These are phyloP conservation scores for Morbakka virulenta DNA, from an alignment of 30 jellyfish, hydroid and myxozoan genomes.

Conservation along the genomic window DNA sequence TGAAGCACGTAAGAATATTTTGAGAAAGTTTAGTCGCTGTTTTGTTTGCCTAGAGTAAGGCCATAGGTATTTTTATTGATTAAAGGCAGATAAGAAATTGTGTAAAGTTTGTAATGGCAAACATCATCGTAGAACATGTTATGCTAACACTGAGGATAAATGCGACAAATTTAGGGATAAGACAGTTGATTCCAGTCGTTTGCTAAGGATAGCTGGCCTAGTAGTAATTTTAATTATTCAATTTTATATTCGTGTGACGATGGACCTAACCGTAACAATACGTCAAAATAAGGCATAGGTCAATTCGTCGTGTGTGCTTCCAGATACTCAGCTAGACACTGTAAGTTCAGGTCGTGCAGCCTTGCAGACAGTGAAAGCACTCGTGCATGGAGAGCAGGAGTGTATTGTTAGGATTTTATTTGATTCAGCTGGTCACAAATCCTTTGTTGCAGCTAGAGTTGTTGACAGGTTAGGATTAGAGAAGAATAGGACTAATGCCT, in stretches of 20 bases:
- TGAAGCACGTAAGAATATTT: not conserved
- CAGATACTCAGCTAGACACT: too few relatives aligned
- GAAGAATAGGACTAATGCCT: not conserved
- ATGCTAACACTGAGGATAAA: too few relatives aligned
- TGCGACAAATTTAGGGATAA: too few relatives aligned
- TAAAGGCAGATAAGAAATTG: not conserved
- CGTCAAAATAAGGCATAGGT: too few relatives aligned
- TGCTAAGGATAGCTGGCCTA: too few relatives aligned
- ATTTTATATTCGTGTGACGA: too few relatives aligned
- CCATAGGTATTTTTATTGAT: not conserved
- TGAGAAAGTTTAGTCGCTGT: not conserved
- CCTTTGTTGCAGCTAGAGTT: slow-evolving; percentile 11
- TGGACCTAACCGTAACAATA: too few relatives aligned
- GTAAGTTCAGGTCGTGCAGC: slow-evolving; percentile 3
- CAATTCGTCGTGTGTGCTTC: too few relatives aligned
- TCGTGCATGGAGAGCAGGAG: slow-evolving; percentile 42
- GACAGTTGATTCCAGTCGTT: not conserved
- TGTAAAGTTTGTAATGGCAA: not conserved
- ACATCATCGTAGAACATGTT: not conserved
- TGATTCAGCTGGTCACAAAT: slow-evolving; percentile 50
- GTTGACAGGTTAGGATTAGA: not conserved
- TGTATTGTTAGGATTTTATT: slow-evolving; percentile 35
- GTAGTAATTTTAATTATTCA: too few relatives aligned
- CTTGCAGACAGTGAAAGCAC: slow-evolving; percentile 48
- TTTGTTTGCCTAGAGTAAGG: not conserved